A percentile compares a stretch with the other conserved stretches of the same genome.
These are phyloP conservation scores for Molanna angustata DNA, from an alignment of 2,888 invertebrate species.

Conservation along the genomic window DNA sequence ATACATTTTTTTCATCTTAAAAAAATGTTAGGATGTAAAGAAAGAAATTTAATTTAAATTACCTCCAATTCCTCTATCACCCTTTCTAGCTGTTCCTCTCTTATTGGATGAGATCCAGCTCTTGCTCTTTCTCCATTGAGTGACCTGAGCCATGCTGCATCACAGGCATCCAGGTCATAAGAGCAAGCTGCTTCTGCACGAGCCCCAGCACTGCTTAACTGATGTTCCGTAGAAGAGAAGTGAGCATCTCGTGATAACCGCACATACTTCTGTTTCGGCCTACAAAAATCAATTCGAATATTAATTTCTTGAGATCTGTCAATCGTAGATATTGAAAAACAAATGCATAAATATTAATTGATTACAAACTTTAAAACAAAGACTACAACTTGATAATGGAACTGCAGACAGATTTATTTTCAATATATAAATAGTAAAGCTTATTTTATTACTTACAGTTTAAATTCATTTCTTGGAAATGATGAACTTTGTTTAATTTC, in stretches of 20 bases:
- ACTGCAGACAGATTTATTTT: too few relatives aligned
- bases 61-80: slow-evolving; percentile 90
- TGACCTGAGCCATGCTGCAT: slow-evolving; percentile 84
- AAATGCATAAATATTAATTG: background rate
- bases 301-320: slow-evolving; percentile 3
- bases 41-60: slow-evolving; percentile 34
- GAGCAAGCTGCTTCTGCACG: slow-evolving; percentile 90
- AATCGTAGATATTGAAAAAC: background rate
- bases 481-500: slow-evolving; percentile 66
- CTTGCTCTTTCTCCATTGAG: slow-evolving; percentile 85
- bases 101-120: slow-evolving; percentile 68
- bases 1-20: background rate
- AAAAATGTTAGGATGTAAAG: background rate
- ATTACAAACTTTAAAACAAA: background rate
- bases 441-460: slow-evolving; percentile 65
- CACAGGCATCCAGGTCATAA: slow-evolving; percentile 93
- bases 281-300: slow-evolving; percentile 42
- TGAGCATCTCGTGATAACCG: slow-evolving; percentile 86
- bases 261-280: slow-evolving; percentile 90
- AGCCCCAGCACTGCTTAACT: slow-evolving; percentile 81
- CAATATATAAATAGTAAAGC: background rate
- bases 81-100: slow-evolving; percentile 86
- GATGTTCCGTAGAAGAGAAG: slow-evolving; percentile 80
- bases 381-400: too few relatives aligned
- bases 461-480: slow-evolving; percentile 79